Evolutionary conservation across 2,888 invertebrate genomes (phyloP).

Genomic region (Molorchus minor): DNA sequence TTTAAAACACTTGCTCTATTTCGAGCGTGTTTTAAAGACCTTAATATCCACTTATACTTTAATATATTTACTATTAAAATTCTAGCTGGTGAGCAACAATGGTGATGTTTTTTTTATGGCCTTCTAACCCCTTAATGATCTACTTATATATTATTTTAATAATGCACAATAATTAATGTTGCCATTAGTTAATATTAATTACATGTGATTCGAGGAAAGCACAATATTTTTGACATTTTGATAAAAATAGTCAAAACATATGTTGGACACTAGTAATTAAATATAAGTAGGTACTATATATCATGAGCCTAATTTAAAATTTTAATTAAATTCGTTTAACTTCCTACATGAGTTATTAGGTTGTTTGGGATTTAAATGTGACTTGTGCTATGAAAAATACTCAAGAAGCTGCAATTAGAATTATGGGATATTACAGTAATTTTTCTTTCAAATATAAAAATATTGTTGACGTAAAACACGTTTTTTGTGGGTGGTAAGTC

Average conservation of each 20-base stretch:
- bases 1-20: too few species aligned
- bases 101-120: too few species aligned
- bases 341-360: background rate
- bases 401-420: background rate
- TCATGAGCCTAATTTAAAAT: background rate
- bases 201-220: background rate
- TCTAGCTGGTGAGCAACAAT: too few species aligned
- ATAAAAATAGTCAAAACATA: background rate
- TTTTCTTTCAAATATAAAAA: background rate
- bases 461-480: too few species aligned
- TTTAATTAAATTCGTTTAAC: background rate
- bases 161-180: background rate
- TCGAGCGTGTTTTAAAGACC: too few species aligned
- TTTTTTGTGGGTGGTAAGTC: too few species aligned
- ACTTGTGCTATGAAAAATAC: background rate
- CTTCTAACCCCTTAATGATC: too few species aligned
- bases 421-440: background rate
- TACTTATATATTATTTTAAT: background rate
- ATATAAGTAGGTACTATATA: background rate
- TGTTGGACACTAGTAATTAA: background rate
- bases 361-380: background rate
- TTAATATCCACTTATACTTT: too few species aligned
- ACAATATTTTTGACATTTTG: background rate
- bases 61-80: too few species aligned
- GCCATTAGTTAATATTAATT: background rate